Evolutionary conservation across 2,797 vertebrate species (phyloP).

Genomic region (Lagothrix lagotricha): DNA sequence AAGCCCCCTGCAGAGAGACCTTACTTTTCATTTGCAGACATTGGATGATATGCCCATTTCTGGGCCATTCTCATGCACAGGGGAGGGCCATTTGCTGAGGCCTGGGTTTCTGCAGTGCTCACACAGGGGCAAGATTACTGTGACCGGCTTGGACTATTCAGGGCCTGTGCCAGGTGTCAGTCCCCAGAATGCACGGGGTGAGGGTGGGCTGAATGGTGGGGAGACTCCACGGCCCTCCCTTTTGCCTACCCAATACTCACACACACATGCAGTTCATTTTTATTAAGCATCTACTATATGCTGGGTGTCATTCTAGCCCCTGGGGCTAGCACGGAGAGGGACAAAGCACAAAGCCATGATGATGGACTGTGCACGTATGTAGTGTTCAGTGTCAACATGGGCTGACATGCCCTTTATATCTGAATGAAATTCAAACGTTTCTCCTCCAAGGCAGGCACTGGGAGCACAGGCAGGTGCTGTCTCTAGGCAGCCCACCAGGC

Average conservation of each 20-base stretch:
- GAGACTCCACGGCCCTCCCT: no score
- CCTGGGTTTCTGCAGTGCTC: not conserved
- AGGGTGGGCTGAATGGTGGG: not conserved
- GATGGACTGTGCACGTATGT: not conserved
- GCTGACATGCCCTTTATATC: no score
- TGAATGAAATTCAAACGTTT: no score
- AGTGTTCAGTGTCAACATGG: not conserved
- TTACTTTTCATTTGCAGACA: not conserved
- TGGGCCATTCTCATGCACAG: not conserved
- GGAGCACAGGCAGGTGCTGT: rapidly evolving
- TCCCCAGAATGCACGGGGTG: not conserved
- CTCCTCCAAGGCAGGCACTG: not conserved
- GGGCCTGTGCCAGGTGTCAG: not conserved
- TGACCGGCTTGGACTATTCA: not conserved
- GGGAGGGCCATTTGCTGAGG: not conserved
- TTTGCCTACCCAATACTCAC: not conserved
- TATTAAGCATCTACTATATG: not conserved
- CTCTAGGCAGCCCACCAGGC: not conserved
- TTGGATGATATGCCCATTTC: no score
- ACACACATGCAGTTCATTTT: not conserved
- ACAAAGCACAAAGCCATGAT: not conserved
- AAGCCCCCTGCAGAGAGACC: not conserved
- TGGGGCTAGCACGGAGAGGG: not conserved
- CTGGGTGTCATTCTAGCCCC: not conserved
- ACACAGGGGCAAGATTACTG: not conserved